Percentiles rank a stretch among this genome's conserved stretches.
These are phyloP conservation scores for Candoia aspera DNA, from an alignment of 2,113 vertebrate species.

Conservation along the genomic window DNA sequence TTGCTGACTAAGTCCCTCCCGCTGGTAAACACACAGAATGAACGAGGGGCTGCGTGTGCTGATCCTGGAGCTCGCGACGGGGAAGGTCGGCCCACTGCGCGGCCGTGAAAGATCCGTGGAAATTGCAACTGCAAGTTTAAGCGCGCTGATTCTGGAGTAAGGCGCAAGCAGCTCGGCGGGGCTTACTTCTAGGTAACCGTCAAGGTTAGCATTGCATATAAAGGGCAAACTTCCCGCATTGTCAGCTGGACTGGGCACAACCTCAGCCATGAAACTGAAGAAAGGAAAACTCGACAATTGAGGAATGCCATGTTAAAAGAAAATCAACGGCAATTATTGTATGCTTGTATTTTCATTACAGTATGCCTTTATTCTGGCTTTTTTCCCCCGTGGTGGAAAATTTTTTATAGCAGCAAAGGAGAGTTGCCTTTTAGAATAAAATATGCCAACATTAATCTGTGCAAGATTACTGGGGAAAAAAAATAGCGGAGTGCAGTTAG, in stretches of 20 bases:
- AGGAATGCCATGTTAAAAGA: neutral
- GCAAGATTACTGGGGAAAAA: neutral
- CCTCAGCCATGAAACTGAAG: slow-evolving; percentile 42
- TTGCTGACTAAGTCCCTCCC: slow-evolving; percentile 77
- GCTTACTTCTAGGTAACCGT: neutral
- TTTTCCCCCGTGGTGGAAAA: neutral
- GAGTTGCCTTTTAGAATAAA: neutral
- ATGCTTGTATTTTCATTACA: neutral
- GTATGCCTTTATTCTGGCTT: neutral
- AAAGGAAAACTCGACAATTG: neutral
- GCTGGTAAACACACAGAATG: slow-evolving; percentile 67
- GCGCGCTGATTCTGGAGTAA: neutral
- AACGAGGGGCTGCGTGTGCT: slow-evolving; percentile 50
- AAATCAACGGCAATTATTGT: neutral
- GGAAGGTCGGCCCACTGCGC: neutral
- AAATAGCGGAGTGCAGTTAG: neutral
- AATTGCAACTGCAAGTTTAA: neutral
- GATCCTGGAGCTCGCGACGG: slow-evolving; percentile 5
- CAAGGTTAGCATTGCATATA: neutral
- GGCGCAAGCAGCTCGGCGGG: no score
- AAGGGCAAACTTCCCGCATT: neutral
- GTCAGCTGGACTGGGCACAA: slow-evolving; percentile 25
- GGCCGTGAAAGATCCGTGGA: neutral
- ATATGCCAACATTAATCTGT: neutral
- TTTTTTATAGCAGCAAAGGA: neutral